Conservation (phyloP, 1,140 invertebrate genomes). For the Drosophila quadrilineata region DNA sequence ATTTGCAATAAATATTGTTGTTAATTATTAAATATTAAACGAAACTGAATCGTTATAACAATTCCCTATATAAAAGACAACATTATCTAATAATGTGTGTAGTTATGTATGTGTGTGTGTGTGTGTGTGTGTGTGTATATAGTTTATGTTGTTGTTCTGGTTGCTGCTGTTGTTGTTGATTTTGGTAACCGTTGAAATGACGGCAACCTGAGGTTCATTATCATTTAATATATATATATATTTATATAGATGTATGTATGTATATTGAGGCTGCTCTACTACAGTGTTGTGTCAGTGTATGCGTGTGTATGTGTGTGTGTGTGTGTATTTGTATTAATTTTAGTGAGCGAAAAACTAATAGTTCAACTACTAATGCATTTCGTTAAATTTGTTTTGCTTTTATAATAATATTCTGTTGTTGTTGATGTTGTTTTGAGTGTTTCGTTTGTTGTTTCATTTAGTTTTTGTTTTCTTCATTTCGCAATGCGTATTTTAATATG, state of each 20-base stretch:
- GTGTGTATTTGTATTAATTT: constrained; percentile 25
- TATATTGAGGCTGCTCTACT: constrained; percentile 64
- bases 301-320: constrained; percentile 40
- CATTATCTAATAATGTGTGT: constrained; percentile 70
- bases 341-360: constrained; percentile 73
- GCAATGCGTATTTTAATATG: constrained; percentile 77
- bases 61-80: constrained; percentile 80
- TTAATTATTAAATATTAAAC: constrained; percentile 46
- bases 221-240: too few relatives aligned
- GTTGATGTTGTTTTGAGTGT: constrained; percentile 23
- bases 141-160: constrained; percentile 46
- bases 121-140: constrained; percentile 60
- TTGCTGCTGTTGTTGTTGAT: constrained; percentile 9
- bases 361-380: constrained; percentile 77
- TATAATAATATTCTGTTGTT: constrained; percentile 35
- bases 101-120: constrained; percentile 49
- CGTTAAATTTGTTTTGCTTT: constrained; percentile 66
- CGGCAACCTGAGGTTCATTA: constrained; percentile 66
- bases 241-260: too few relatives aligned
- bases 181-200: constrained; percentile 66
- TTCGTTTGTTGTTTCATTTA: constrained; percentile 53
- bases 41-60: constrained; percentile 67
- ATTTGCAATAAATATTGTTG: constrained; percentile 62
- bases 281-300: constrained; percentile 54
- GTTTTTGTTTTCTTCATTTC: constrained; percentile 41